Percentiles rank a stretch among this genome's conserved stretches.
Evolutionary conservation across 2,888 invertebrate genomes (phyloP).

Genomic region (Plusia festucae): DNA sequence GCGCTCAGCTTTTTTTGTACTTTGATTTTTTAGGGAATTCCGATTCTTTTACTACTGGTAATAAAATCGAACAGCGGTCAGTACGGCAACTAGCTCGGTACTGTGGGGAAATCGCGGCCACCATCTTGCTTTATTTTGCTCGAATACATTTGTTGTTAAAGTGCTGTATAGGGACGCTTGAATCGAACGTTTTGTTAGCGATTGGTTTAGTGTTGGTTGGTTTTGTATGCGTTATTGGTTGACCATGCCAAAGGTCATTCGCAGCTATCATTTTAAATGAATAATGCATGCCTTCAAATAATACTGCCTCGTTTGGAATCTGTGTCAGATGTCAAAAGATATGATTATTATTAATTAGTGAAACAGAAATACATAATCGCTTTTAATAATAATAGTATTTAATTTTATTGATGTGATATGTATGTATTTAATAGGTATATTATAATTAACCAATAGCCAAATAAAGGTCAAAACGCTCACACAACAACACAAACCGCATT

Average conservation of each 20-base stretch:
- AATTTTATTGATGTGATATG: no score
- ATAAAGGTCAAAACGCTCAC: not conserved
- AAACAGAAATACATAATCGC: no score
- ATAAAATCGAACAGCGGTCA: constrained; percentile 76
- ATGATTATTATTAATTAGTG: no score
- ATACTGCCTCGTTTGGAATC: no score
- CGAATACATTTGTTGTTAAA: constrained; percentile 34
- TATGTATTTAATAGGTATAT: no score
- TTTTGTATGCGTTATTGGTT: constrained; percentile 9
- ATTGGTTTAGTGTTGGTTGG: not conserved
- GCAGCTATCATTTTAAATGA: no score
- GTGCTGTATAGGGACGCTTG: constrained; percentile 26
- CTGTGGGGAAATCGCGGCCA: constrained; percentile 34
- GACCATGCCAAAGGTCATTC: not conserved
- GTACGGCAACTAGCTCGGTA: constrained; percentile 67
- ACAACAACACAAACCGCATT: not conserved
- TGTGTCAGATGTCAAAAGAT: no score
- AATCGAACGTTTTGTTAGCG: constrained; percentile 13
- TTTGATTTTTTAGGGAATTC: constrained; percentile 66
- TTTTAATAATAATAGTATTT: no score
- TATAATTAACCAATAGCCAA: not conserved
- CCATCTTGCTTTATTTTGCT: constrained; percentile 45
- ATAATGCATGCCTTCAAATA: no score
- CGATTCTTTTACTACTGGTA: constrained; percentile 74
- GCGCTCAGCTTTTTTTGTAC: constrained; percentile 61